Base-by-base conservation (phyloP, 2,888 invertebrate genomes). In the Catocala nupta region DNA sequence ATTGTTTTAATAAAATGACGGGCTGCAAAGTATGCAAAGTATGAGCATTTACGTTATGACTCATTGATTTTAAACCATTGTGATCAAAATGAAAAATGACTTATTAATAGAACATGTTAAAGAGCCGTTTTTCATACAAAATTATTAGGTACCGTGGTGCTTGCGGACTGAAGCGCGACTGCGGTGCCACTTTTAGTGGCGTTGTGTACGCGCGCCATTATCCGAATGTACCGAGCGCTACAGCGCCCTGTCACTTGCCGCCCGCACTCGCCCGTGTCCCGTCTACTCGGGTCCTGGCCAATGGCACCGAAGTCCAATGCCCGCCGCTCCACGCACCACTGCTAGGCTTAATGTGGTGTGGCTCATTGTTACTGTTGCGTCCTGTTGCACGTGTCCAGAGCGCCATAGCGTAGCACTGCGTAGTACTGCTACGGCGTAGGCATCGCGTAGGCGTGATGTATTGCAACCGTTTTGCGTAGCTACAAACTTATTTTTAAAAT, bases 311-410 rank as follows among this genome's bases (percentile, higher is more conserved):
- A 77, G 77, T 83, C 79, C 78, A 80, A 81, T 84, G 83, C 77
- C 89, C 87, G 87, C 89, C 89, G 89, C 89, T 90, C 91, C 92
- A 89, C 90, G 85, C 90, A 90, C 89, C 89, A 88, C 87, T 86
- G 90, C 90, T 88, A 86, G 86, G 90, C 90, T 91, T 91, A 82
- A 79, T 88, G 90, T 91, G 91, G 89, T 86, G 90, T 90, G 89
- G 84, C 86, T 89, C 77, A 75, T 73, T 82, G 78, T 79, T 55
- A 42, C 42, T 59, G 55, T 74, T 65, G 68, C 71, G 75, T 79
- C 77, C 71, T 74, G 77, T 80, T 80, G 80, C 78, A 82, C 75
- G 70, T 73, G 67, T 47, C 36, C 10, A 53, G n/a, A 62, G 39
- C 43, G 25, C 39, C 10, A 34, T 52, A 33, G 13, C n/a, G 43